Evolutionary conservation across 1,140 invertebrate genomes (phyloP), one percentile per base, ranked within the genome.

Genomic region (Hyles vespertilio): DNA sequence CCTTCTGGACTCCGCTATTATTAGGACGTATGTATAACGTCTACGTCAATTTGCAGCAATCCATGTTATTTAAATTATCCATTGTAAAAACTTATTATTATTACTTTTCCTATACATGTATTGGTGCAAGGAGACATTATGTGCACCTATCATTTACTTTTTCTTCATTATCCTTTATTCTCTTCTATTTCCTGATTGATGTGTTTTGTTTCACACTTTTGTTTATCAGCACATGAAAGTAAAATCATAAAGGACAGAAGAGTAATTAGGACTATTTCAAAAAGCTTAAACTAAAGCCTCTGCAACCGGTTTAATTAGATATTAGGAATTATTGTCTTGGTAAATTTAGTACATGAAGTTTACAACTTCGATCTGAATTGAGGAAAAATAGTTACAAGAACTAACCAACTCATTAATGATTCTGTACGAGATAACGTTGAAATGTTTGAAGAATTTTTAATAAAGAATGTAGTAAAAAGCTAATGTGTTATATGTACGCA

Each of bases 141-240:
- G 56, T 71, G 77, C 78, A 84, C 78, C 69, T 70, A 67, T 66
- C 69, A 69, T 79, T 74, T 72, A 73, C 65, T 74, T 55, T 69
- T 47, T 69, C 62, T 77, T 66, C 58, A 71, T 70, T 75, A 48
- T 59, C 8, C 47, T 69, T 63, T 59, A 53, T 70, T 70, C 51
- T 63, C 66, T 65, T 74, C 65, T 70, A 61, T 73, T 72, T 70
- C 68, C 70, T 72, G 44, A 65, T 67, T 69, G 51, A 46, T 67
- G 46, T 77, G 47, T 76, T 74, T 78, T 72, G 48, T 75, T 77
- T 74, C 56, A 69, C 58, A 75, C 61, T 74, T 79, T 84, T 86
- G 86, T 89, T 89, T 89, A 89, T 87, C 77, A 79, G 86, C 86
- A 89, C 84, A 89, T 89, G 86, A 85, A 88, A 85, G 81, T 85